Evolutionary conservation across 2,888 invertebrate genomes (phyloP).

Genomic region (Zootermopsis nevadensis): DNA sequence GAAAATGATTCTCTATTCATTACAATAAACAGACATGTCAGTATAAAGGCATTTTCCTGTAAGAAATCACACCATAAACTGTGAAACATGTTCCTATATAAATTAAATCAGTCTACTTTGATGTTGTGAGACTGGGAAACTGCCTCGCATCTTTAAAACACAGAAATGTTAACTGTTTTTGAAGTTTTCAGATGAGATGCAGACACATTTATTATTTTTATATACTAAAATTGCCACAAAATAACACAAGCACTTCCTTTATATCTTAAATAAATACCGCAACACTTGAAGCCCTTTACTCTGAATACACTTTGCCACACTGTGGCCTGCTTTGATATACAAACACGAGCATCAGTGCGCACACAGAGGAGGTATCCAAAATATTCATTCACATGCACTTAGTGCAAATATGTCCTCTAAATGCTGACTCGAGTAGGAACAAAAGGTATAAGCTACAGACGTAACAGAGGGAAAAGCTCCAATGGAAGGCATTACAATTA

Average conservation of each 20-base stretch:
- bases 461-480: background rate
- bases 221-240: too few species aligned
- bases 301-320: background rate
- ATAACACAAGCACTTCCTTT: background rate
- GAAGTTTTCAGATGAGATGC: too few species aligned
- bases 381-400: constrained; percentile 49
- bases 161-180: too few species aligned
- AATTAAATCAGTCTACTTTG: too few species aligned
- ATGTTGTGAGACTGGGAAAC: too few species aligned
- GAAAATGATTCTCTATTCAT: too few species aligned
- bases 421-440: background rate
- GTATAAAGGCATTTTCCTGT: too few species aligned
- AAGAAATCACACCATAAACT: too few species aligned
- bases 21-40: too few species aligned
- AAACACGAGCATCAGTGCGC: constrained; percentile 3
- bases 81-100: too few species aligned
- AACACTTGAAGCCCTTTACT: background rate
- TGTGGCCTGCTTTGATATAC: background rate
- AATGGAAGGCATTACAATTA: constrained; percentile 3
- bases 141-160: too few species aligned
- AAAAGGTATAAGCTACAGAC: background rate
- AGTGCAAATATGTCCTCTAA: constrained; percentile 44
- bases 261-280: background rate
- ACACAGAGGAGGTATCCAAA: constrained; percentile 47
- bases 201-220: too few species aligned